These are phyloP conservation scores for Periphyllus acericola DNA, from an alignment of 2,888 invertebrate genomes.

Conservation along the genomic window DNA sequence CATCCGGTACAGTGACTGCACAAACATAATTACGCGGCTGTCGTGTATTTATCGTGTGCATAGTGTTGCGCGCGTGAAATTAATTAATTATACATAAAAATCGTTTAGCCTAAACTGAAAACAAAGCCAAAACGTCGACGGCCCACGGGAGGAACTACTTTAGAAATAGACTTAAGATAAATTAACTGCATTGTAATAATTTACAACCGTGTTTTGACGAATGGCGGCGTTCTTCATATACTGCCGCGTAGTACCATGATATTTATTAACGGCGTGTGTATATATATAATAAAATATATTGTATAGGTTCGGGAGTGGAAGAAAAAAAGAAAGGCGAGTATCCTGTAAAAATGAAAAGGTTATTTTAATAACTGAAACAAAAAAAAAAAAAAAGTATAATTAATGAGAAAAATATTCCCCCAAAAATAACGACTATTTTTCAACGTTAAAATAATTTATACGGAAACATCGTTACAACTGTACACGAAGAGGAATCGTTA, in stretches of 20 bases:
- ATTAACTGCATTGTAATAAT: conserved; percentile 34
- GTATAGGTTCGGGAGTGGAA: background rate
- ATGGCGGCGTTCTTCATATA: conserved; percentile 18
- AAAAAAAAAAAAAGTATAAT: conserved; percentile 23
- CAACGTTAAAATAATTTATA: conserved; percentile 21
- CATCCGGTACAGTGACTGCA: too few species aligned
- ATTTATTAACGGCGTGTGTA: conserved; percentile 24
- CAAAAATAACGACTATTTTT: background rate
- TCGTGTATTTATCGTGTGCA: background rate
- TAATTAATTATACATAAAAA: conserved; percentile 13
- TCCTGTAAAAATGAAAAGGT: conserved; percentile 32
- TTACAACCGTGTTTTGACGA: conserved; percentile 31
- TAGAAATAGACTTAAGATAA: conserved; percentile 30
- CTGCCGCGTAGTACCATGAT: background rate
- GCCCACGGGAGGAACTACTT: conserved; percentile 7
- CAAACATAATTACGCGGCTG: background rate
- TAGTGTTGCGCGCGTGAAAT: background rate
- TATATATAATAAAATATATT: too few species aligned
- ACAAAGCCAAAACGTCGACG: conserved; percentile 28
- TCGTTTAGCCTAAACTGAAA: background rate
- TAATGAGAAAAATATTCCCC: conserved; percentile 27
- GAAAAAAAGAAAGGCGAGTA: background rate
- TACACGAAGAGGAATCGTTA: background rate
- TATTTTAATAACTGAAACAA: background rate
- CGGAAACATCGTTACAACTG: background rate